Conservation (phyloP, 2,113 vertebrate genomes). For the Pavo muticus region DNA sequence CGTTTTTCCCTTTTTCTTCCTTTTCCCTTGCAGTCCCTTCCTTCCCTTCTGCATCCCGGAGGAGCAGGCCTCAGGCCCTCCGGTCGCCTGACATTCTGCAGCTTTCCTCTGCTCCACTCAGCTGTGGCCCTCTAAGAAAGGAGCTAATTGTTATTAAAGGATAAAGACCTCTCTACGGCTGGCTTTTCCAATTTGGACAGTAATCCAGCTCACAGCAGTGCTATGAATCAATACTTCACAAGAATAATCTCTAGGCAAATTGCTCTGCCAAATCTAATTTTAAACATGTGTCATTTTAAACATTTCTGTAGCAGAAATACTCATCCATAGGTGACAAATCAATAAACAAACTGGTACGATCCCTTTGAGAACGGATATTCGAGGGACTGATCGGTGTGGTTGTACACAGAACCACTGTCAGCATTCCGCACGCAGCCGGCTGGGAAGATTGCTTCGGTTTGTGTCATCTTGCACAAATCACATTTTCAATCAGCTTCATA, state of each 20-base stretch:
- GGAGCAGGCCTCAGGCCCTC: constrained; percentile 35
- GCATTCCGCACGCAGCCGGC: not conserved
- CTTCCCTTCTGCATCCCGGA: constrained; percentile 49
- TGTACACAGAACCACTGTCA: not conserved
- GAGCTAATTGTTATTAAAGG: constrained; percentile 89
- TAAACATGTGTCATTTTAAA: constrained; percentile 67
- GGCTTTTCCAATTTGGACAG: constrained; percentile 90
- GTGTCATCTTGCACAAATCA: not conserved
- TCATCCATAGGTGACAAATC: constrained; percentile 58
- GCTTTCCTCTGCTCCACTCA: constrained; percentile 66
- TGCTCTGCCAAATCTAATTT: constrained; percentile 73
- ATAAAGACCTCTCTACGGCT: constrained; percentile 88
- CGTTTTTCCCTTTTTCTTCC: constrained; percentile 12
- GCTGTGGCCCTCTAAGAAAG: constrained; percentile 79
- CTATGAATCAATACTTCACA: constrained; percentile 77
- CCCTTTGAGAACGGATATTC: constrained; percentile 11
- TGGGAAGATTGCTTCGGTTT: not conserved
- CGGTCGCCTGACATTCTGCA: constrained; percentile 45
- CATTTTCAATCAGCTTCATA: not conserved
- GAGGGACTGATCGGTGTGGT: not conserved
- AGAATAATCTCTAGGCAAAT: constrained; percentile 71
- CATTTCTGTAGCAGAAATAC: constrained; percentile 58
- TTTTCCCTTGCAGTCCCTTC: constrained; percentile 14
- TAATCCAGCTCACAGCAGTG: constrained; percentile 83
- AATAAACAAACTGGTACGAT: constrained; percentile 19